Evolutionary conservation across 2,888 invertebrate genomes (phyloP).

Genomic region (Agrotis clavis): DNA sequence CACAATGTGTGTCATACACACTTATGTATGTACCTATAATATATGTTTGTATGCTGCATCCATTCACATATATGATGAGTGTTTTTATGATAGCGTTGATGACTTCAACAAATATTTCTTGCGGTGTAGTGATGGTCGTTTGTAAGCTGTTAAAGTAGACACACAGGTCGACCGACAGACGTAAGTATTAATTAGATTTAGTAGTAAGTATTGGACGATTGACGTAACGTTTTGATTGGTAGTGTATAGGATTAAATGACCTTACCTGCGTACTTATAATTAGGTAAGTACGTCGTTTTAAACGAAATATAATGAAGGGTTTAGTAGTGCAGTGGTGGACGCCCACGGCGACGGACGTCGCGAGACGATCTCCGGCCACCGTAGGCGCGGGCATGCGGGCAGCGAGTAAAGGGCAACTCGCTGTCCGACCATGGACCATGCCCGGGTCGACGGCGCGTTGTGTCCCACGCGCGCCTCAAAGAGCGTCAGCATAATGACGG

Average conservation of each 20-base stretch:
- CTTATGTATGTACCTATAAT: not conserved
- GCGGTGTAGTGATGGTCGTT: slow-evolving; percentile 14
- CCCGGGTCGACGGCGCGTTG: no score
- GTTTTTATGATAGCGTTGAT: slow-evolving; percentile 43
- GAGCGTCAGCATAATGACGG: no score
- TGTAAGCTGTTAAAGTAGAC: slow-evolving; percentile 27
- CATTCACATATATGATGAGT: slow-evolving; percentile 42
- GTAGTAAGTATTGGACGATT: not conserved
- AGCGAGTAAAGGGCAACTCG: no score
- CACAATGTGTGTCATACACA: slow-evolving; percentile 18
- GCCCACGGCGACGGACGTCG: no score
- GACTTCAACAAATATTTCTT: slow-evolving; percentile 31
- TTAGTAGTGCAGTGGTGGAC: no score
- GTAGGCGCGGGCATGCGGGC: no score
- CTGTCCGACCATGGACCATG: no score
- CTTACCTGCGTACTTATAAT: not conserved
- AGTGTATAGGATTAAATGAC: no score
- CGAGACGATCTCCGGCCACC: no score
- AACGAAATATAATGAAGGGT: no score
- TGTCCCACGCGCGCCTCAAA: no score
- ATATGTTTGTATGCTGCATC: slow-evolving; percentile 15
- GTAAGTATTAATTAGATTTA: not conserved
- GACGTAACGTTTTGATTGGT: not conserved
- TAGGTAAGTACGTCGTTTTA: not conserved
- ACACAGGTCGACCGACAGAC: slow-evolving; percentile 11